Evolutionary conservation across 2,888 invertebrate genomes (phyloP), one percentile per base, ranked within the genome.

Genomic region (Empis stercorea): DNA sequence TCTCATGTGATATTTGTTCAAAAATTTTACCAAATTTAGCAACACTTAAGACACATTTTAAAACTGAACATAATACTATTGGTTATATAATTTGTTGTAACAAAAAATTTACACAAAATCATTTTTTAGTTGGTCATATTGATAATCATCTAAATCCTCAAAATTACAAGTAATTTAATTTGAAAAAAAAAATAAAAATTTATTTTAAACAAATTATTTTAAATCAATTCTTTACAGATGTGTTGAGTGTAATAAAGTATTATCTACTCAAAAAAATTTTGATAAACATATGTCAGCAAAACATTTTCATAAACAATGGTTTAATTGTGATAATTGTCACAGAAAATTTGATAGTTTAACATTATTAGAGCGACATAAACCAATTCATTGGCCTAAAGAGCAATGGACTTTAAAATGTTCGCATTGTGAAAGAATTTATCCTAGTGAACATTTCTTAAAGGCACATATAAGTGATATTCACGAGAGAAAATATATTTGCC

Each of bases 41-140:
- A 0, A 58, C 60, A n/a, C 55, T 67, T 11, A 57, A 61, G 10
- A 58, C 60, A 23, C 68, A 69, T 48, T 69, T 64, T 43, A 60
- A 61, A 46, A 57, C 56, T 0, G 52, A 55, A 1, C 68, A 69
- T 49, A 56, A 57, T n/a, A 52, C 55, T 38, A 60, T 60, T 20
- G 68, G 66, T 4, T 68, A 65, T 47, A 58, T 62, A 1, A 52
- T 60, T 10, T 68, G 68, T 40, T 68, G 68, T 48, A 63, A 64
- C 45, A 62, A 63, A 43, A 68, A 67, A 49, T 65, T 66, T 40
- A 62, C 60, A 37, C 63, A 64, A 39, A 59, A 66, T 2, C 60
- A 62, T 6, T 58, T 62, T 10, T 57, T 68, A 40, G 59, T 65
- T 5, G 68, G 67, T 44, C 68, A 68, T 48, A 63, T 68, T 2